Percentiles rank a stretch among this genome's conserved stretches.
phyloP scores from a whole-genome alignment of 92 coral and sea anemone genomes.

The Phymanthus crucifer region DNA sequence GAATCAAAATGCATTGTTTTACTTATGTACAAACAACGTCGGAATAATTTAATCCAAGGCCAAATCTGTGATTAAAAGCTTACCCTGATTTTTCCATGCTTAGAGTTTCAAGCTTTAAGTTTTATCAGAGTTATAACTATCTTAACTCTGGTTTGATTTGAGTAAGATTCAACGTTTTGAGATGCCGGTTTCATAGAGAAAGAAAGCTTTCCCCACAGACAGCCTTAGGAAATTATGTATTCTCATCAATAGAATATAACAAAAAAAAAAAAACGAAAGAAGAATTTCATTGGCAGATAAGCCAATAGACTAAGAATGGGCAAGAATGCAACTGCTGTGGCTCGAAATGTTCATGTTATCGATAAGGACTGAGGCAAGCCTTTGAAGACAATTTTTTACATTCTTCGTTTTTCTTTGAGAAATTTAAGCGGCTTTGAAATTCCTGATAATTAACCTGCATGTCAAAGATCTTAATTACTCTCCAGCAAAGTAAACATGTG shows the following conservation, averaged over 20 bases:
- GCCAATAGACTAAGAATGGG: neutral
- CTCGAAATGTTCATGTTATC: neutral
- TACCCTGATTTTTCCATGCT: slow-evolving; percentile 33
- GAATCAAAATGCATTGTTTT: slow-evolving; percentile 1
- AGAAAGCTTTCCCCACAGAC: neutral
- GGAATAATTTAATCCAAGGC: neutral
- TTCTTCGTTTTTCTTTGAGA: slow-evolving; percentile 20
- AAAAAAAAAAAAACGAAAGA: neutral
- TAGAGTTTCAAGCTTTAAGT: no score
- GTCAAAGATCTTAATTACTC: slow-evolving; percentile 30
- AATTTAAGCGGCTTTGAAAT: slow-evolving; percentile 36
- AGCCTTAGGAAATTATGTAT: neutral
- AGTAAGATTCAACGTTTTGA: no score
- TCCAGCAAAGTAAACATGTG: slow-evolving; percentile 14
- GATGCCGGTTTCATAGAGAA: neutral
- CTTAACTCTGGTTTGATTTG: no score
- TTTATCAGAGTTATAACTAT: no score
- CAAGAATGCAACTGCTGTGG: neutral
- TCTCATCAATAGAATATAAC: neutral
- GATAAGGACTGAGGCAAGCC: neutral
- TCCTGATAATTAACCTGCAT: slow-evolving; percentile 25
- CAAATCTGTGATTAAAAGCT: neutral
- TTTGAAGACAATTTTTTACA: neutral
- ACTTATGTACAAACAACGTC: neutral
- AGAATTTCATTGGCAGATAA: neutral